Evolutionary conservation across 2,888 invertebrate genomes (phyloP), one percentile per base, ranked within the genome.

Genomic region (Pyrochroa serraticornis): DNA sequence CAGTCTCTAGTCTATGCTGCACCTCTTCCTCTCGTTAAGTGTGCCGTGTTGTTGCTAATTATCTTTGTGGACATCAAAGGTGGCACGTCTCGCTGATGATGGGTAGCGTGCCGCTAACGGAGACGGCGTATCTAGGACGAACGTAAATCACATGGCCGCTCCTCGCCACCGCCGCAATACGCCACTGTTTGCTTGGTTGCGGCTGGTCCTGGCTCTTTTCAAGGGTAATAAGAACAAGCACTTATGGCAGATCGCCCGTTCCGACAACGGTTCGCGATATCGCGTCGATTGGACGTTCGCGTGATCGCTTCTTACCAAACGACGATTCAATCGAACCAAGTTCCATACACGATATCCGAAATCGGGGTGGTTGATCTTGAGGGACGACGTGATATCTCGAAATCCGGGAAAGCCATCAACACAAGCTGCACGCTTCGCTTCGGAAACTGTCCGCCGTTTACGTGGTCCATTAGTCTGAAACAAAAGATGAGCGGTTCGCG

Each of bases 391-490:
- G 39, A 37, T 32, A n/a, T 6, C n/a, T 43, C 31, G 31, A 44
- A 31, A 9, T 12, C n/a, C 32, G 45, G 9, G 3, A 10, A 43
- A 10, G 30, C n/a, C 43, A 14, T 36, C 10, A 10, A 36, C 22
- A 48, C n/a, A 8, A 14, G 10, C 39, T 7, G 34, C 31, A 43
- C 36, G 30, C 30, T 38, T 42, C 34, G 45, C 45, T 48, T 65
- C 58, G 58, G 56, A 61, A 39, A 57, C 46, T 42, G 54, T n/a
- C n/a, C 39, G 53, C 43, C 60, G 50, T 69, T 68, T 68, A 64
- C 54, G 62, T 64, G 70, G 66, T 69, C 66, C 67, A 70, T 70
- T 71, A 69, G 68, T 63, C 62, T 61, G 57, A 68, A 64, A 70
- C 70, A 70, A 71, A 69, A 66, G 63, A 65, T 59, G 59, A 61